Percentiles rank a stretch among this genome's conserved stretches.
phyloP scores from a whole-genome alignment of 2,113 vertebrate genomes.

The Diadophis punctatus region DNA sequence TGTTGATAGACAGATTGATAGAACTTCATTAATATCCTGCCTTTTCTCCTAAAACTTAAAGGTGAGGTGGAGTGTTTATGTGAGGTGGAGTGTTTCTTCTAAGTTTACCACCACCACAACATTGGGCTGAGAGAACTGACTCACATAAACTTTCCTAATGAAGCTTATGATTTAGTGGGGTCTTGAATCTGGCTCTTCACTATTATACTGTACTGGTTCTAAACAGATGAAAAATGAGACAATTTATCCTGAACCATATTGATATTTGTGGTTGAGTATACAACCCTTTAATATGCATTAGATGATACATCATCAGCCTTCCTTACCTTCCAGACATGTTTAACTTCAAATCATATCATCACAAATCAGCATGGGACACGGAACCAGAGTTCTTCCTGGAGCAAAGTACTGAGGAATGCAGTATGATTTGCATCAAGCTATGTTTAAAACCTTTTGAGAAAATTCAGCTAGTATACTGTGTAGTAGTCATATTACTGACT shows the following conservation, averaged over 20 bases:
- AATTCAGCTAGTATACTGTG: background rate
- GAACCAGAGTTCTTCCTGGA: background rate
- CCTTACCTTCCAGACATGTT: background rate
- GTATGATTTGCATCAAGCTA: background rate
- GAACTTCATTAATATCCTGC: background rate
- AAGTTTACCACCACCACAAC: background rate
- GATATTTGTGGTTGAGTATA: background rate
- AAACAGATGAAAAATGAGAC: background rate
- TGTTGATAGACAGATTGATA: background rate
- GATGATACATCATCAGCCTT: background rate
- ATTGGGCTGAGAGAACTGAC: background rate
- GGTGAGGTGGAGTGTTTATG: background rate
- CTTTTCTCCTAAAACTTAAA: background rate
- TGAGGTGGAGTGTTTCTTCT: background rate
- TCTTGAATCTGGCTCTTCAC: background rate
- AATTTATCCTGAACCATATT: background rate
- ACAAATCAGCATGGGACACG: background rate
- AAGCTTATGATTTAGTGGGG: background rate
- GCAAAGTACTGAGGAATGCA: background rate
- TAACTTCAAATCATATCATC: background rate
- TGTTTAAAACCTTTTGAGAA: background rate
- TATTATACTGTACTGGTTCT: background rate
- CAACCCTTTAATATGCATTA: background rate
- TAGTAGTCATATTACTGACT: background rate
- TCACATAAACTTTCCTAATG: background rate